A percentile compares a stretch with the other conserved stretches of the same genome.
Evolutionary conservation across 1,140 invertebrate genomes (phyloP).

Genomic region (Drosophila santomea): DNA sequence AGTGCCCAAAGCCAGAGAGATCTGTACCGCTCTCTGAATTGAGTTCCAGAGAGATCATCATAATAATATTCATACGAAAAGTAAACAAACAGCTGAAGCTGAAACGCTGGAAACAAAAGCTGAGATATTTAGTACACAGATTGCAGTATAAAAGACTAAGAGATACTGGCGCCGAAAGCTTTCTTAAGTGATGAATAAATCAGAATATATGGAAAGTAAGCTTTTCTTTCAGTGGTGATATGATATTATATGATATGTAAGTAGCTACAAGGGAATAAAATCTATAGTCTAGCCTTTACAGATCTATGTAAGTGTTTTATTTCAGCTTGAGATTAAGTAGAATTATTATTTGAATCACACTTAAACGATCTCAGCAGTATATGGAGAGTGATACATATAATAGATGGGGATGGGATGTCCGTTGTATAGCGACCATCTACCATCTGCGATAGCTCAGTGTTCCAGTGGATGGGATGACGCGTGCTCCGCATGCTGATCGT

Average conservation of each 20-base stretch:
- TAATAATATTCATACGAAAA: conserved; percentile 8
- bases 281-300: too few species aligned
- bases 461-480: conserved; percentile 33
- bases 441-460: conserved; percentile 17
- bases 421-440: conserved; percentile 12
- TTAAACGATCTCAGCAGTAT: not conserved
- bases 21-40: conserved; percentile 6
- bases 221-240: too few species aligned
- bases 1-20: not conserved
- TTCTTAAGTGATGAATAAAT: not conserved
- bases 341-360: not conserved
- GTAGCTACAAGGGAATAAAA: too few species aligned
- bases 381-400: not conserved
- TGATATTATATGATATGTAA: too few species aligned
- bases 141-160: not conserved
- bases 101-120: not conserved
- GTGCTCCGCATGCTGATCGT: conserved; percentile 61
- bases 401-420: conserved; percentile 33
- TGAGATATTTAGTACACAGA: not conserved
- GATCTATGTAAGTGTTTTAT: too few species aligned
- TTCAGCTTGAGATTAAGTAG: not conserved
- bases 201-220: not conserved
- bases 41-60: conserved; percentile 2
- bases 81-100: conserved; percentile 20
- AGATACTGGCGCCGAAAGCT: not conserved